Evolutionary conservation across 2,113 vertebrate genomes (phyloP).

Genomic region (Ailuropoda melanoleuca): DNA sequence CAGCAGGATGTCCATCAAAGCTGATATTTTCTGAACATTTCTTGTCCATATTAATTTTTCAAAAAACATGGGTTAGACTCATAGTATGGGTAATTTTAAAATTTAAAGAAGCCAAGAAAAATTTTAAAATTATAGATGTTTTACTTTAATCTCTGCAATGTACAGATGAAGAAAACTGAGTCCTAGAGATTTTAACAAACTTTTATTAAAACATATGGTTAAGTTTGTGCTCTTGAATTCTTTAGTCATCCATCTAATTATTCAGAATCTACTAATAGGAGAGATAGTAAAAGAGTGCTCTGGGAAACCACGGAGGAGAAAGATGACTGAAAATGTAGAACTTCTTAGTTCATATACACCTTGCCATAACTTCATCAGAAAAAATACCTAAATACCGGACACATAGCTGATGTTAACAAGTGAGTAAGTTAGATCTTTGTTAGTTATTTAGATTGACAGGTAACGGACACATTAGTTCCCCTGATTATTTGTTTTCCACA

Average conservation of each 20-base stretch:
- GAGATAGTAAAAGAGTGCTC: neutral
- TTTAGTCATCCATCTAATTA: neutral
- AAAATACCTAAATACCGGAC: neutral
- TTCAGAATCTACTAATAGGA: neutral
- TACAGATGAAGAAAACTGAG: neutral
- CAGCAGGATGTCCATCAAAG: neutral
- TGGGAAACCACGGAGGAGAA: neutral
- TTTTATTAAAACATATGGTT: neutral
- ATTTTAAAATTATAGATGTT: neutral
- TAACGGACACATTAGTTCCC: neutral
- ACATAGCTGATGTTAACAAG: neutral
- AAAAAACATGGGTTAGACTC: neutral
- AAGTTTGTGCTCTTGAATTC: neutral
- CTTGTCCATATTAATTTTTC: neutral
- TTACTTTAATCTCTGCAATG: neutral
- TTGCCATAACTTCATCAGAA: neutral
- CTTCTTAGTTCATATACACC: neutral
- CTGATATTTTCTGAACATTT: neutral
- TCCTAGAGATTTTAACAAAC: neutral
- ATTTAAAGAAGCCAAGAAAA: neutral
- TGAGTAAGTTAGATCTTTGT: neutral
- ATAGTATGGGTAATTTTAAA: neutral
- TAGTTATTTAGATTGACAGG: neutral
- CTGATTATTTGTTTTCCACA: neutral
- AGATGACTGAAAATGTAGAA: neutral